Evolutionary conservation across 2,888 invertebrate species (phyloP), one percentile per base, ranked within the genome.

Genomic region (Erebia aethiops): DNA sequence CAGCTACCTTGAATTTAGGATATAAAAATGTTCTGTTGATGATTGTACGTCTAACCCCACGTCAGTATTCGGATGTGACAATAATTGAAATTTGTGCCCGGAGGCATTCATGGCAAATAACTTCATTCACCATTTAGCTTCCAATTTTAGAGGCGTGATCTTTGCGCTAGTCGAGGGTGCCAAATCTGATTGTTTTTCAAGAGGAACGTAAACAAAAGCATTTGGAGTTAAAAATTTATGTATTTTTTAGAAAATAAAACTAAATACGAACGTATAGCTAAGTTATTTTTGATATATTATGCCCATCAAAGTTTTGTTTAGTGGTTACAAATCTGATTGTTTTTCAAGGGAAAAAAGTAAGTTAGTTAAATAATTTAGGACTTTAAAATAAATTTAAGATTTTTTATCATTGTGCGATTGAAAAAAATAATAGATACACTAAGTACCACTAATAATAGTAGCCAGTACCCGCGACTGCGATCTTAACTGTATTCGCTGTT

Each of bases 51-150:
- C 69, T 76, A 77, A 87, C 88, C 90, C 89, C 90, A 86, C 89
- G 84, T 80, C 90, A 93, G 91, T 92, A 93, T 93, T 92, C 92
- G 92, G 92, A 93, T 92, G 92, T 85, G 90, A 83, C 90, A 91
- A 93, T 93, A 92, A 93, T 93, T 93, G 92, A 92, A 92, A 92
- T 93, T 91, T 91, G 92, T 92, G 92, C 93, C 93, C 92, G 88
- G 92, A 93, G 93, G 93, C 93, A 93, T 93, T 92, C 89, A 90
- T 91, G 83, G 91, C 91, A 92, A 92, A 92, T 92, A 92, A 90
- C 92, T 92, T 92, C 89, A 93, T 93, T 88, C 90, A 87, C 84
- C 88, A 88, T 92, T 93, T 91, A 92, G 88, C 91, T 85, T 87
- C 84, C 91, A 90, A 91, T 90, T 89, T 89, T 80, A 79, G 76